Conservation (phyloP, 2,888 invertebrate species). For the Cyclophora punctaria region DNA sequence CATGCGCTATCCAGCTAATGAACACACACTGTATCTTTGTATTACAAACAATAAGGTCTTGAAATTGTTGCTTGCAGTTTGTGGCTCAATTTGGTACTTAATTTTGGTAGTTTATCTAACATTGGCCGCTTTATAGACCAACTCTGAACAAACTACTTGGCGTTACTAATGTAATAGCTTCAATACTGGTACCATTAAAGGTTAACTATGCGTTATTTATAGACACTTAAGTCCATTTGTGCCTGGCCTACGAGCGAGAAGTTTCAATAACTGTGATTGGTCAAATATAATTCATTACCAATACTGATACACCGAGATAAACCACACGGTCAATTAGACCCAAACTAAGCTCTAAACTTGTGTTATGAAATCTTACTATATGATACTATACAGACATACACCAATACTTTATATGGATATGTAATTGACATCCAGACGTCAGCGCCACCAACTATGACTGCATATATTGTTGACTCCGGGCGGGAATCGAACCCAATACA, state of each 20-base stretch:
- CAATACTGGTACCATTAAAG: conserved; percentile 19
- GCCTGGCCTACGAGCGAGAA: too few relatives aligned
- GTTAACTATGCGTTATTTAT: conserved; percentile 23
- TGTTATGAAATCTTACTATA: too few relatives aligned
- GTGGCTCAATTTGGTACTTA: conserved; percentile 48
- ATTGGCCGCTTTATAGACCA: conserved; percentile 40
- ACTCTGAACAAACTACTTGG: conserved; percentile 36
- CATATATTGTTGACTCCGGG: too few relatives aligned
- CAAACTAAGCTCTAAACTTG: too few relatives aligned
- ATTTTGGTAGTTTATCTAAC: conserved; percentile 54
- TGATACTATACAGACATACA: too few relatives aligned
- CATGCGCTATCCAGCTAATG: conserved; percentile 1
- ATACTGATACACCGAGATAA: background rate
- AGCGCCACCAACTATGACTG: too few relatives aligned
- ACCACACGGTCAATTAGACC: too few relatives aligned
- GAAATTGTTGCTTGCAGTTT: conserved; percentile 49
- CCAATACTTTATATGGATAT: too few relatives aligned
- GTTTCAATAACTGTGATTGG: too few relatives aligned
- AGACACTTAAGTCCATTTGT: conserved; percentile 2
- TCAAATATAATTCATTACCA: background rate
- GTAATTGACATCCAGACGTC: too few relatives aligned
- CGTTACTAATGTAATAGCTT: conserved; percentile 16
- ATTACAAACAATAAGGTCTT: conserved; percentile 31
- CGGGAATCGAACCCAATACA: too few relatives aligned
- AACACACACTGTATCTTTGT: conserved; percentile 9